These are phyloP conservation scores for Dione juno DNA, from an alignment of 2,888 invertebrate species.

Conservation along the genomic window DNA sequence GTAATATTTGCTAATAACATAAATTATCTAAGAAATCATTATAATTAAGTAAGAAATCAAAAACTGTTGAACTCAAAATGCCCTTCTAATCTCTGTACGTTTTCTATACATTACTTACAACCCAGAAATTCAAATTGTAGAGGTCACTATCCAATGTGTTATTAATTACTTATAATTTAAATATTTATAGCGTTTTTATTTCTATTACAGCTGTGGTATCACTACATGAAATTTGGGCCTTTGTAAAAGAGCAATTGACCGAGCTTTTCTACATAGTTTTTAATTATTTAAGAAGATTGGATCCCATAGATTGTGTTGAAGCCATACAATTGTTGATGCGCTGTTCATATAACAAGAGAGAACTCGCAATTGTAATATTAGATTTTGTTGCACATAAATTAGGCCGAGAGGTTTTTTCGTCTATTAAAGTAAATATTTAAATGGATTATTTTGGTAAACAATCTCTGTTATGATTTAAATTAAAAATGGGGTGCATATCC, in stretches of 20 bases:
- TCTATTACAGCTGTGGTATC: constrained; percentile 59
- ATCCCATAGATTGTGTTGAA: constrained; percentile 61
- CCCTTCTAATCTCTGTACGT: too few species aligned
- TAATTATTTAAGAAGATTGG: constrained; percentile 64
- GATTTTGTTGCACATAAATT: constrained; percentile 67
- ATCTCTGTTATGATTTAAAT: too few species aligned
- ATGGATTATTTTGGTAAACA: too few species aligned
- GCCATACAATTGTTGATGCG: constrained; percentile 65
- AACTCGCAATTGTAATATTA: constrained; percentile 65
- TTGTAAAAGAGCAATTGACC: constrained; percentile 59
- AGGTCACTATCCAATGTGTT: too few species aligned
- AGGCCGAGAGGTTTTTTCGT: constrained; percentile 62
- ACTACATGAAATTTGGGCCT: constrained; percentile 66
- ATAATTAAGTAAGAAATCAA: too few species aligned
- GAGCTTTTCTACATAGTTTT: constrained; percentile 67
- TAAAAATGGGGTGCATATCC: too few species aligned
- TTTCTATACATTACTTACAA: too few species aligned
- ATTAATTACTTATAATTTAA: too few species aligned
- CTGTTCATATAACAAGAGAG: constrained; percentile 55
- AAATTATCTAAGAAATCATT: too few species aligned
- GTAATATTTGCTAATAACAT: too few species aligned
- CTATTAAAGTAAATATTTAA: constrained; percentile 47
- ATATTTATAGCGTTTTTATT: neutral
- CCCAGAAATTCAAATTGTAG: too few species aligned
- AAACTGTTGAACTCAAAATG: too few species aligned